These are phyloP conservation scores for Drosophila kanekoi DNA, from an alignment of 2,888 invertebrate species.

Conservation along the genomic window DNA sequence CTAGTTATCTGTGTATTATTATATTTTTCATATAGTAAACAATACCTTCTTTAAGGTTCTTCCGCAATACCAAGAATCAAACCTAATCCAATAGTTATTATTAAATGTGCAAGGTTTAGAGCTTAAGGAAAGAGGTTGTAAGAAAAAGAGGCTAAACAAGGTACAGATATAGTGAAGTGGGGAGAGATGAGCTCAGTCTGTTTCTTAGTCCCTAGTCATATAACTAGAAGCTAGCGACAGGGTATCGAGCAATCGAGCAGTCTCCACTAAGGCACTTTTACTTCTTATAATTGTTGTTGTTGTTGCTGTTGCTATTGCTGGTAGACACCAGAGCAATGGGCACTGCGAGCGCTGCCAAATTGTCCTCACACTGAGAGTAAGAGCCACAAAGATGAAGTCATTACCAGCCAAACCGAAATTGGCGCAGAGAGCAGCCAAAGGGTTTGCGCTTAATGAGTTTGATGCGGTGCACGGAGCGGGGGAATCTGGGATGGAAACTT, in stretches of 20 bases:
- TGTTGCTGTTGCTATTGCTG: constrained; percentile 34
- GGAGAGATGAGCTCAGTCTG: too few species aligned
- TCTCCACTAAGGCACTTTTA: background rate
- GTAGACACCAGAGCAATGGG: constrained; percentile 57
- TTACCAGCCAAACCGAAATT: constrained; percentile 72
- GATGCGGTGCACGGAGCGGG: constrained; percentile 8
- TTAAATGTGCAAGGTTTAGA: too few species aligned
- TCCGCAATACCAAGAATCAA: too few species aligned
- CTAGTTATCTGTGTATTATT: too few species aligned
- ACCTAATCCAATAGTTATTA: too few species aligned
- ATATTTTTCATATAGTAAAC: too few species aligned
- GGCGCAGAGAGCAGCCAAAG: constrained; percentile 71
- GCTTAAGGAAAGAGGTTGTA: too few species aligned
- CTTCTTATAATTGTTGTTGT: constrained; percentile 20
- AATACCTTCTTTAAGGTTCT: too few species aligned
- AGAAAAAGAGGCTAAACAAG: too few species aligned
- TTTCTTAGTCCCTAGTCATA: background rate
- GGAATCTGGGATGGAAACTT: constrained; percentile 15
- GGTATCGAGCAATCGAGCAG: background rate
- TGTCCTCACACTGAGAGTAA: constrained; percentile 62
- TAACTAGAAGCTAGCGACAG: background rate
- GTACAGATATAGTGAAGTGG: too few species aligned
- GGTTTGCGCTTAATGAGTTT: constrained; percentile 77
- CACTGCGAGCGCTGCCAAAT: constrained; percentile 63
- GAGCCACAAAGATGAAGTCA: constrained; percentile 78